phyloP scores from a whole-genome alignment of 2,888 invertebrate species.

The Hemistola chrysoprasaria region DNA sequence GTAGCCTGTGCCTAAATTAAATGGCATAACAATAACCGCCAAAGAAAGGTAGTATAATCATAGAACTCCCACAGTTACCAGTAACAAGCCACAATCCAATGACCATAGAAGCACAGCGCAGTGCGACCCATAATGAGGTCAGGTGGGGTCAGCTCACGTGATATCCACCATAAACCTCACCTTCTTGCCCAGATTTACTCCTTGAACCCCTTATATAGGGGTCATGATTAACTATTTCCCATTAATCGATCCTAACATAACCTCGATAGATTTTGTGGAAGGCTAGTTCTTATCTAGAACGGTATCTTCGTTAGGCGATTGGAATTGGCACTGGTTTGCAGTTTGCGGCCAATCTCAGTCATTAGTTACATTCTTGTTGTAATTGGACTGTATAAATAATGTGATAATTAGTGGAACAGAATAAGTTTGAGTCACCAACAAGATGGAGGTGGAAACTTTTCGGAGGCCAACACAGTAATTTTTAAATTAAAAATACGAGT shows the following conservation, averaged over 20 bases:
- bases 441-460: no score
- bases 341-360: conserved; percentile 2
- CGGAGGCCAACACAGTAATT: no score
- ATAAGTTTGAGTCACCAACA: no score
- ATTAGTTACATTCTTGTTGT: conserved; percentile 12
- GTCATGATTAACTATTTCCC: conserved; percentile 67
- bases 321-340: conserved; percentile 13
- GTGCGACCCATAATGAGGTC: conserved; percentile 52
- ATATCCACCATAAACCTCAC: conserved; percentile 64
- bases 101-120: conserved; percentile 11
- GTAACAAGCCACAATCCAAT: conserved; percentile 10
- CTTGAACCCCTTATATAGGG: conserved; percentile 54
- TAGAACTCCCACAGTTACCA: not conserved
- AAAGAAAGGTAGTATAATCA: conserved; percentile 1
- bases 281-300: conserved; percentile 10
- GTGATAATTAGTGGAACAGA: no score
- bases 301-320: conserved; percentile 19
- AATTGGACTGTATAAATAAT: conserved; percentile 1
- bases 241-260: conserved; percentile 68
- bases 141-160: conserved; percentile 69
- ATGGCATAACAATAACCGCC: no score
- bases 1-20: no score
- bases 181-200: conserved; percentile 69
- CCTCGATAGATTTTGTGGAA: conserved; percentile 14
- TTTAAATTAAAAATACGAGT: no score